Conservation (phyloP, 2,113 vertebrate genomes). For the Hipposideros armiger region DNA sequence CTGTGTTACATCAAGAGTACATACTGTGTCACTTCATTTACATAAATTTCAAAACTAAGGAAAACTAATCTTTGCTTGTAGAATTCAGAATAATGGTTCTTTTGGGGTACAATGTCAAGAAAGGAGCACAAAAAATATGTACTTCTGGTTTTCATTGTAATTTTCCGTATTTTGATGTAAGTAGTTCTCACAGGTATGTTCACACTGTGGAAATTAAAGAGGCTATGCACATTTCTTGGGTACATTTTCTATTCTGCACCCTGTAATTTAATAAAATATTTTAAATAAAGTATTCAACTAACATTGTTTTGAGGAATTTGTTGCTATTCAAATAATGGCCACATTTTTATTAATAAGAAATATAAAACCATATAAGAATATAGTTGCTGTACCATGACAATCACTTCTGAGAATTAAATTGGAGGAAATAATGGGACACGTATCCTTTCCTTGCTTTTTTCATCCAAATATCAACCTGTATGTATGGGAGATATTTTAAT, state of each 20-base stretch:
- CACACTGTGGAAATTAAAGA: neutral
- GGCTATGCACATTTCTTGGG: neutral
- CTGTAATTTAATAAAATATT: neutral
- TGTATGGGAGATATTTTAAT: neutral
- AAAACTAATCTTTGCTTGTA: neutral
- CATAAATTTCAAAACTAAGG: neutral
- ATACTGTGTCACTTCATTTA: neutral
- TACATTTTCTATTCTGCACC: neutral
- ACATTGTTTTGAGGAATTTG: neutral
- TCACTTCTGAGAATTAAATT: neutral
- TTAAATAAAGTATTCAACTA: neutral
- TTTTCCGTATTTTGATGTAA: neutral
- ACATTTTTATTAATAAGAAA: neutral
- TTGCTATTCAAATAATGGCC: neutral
- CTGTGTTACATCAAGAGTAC: neutral
- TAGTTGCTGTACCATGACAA: neutral
- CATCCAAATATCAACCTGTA: neutral
- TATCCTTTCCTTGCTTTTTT: neutral
- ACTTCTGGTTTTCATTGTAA: neutral
- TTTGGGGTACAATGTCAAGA: neutral
- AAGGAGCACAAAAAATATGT: neutral
- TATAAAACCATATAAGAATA: neutral
- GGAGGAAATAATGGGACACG: neutral
- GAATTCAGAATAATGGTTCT: neutral
- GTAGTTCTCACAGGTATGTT: neutral